Conservation (phyloP, 2,888 invertebrate species). For the Drosophila greeni region DNA sequence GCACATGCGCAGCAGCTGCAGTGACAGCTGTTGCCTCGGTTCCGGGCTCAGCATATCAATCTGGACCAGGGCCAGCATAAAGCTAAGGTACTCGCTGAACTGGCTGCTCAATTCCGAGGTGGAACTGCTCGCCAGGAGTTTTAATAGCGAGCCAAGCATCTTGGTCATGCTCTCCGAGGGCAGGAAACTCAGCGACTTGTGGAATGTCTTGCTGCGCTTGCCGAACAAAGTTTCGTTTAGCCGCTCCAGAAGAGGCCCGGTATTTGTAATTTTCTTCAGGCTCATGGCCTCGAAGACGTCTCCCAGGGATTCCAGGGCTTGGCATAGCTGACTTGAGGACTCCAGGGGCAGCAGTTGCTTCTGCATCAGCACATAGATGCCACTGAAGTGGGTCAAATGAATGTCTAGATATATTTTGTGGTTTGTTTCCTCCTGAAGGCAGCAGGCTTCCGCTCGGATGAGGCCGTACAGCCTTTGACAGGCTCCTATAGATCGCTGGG, state of each 20-base stretch:
- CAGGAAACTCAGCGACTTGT: constrained; percentile 47
- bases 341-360: constrained; percentile 21
- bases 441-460: constrained; percentile 46
- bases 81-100: constrained; percentile 56
- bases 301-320: constrained; percentile 48
- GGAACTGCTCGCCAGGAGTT: constrained; percentile 32
- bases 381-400: constrained; percentile 57
- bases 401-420: constrained; percentile 57
- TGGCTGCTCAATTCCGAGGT: constrained; percentile 35
- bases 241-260: constrained; percentile 49
- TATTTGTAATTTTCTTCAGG: constrained; percentile 33
- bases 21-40: constrained; percentile 41
- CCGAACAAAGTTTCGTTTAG: constrained; percentile 54
- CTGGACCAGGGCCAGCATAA: constrained; percentile 47
- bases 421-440: constrained; percentile 55
- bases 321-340: constrained; percentile 32
- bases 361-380: constrained; percentile 42
- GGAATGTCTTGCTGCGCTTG: constrained; percentile 38
- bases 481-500: constrained; percentile 49
- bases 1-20: constrained; percentile 61
- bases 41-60: constrained; percentile 49
- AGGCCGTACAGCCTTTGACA: constrained; percentile 55
- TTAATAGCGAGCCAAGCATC: constrained; percentile 48
- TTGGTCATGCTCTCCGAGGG: constrained; percentile 30
- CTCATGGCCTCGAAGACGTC: constrained; percentile 58